Percentiles rank a stretch among this genome's conserved stretches.
Evolutionary conservation across 2,888 invertebrate genomes (phyloP).

Genomic region (Habrosyne pyritoides): DNA sequence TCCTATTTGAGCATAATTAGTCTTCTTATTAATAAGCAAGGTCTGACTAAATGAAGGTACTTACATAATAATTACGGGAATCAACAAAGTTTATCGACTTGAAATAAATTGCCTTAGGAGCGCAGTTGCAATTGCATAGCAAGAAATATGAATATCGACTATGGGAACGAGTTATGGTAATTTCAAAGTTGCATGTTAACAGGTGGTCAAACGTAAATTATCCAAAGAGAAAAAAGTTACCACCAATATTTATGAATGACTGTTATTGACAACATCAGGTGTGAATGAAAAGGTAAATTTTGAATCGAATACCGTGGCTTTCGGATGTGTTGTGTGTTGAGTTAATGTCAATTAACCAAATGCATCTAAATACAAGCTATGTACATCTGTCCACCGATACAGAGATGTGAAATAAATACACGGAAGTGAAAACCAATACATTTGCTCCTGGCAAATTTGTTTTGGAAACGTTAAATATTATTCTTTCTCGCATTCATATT

Average conservation of each 20-base stretch:
- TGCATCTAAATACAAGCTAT: conserved; percentile 27
- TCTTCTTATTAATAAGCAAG: too few species aligned
- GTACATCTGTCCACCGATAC: conserved; percentile 25
- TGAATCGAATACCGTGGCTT: conserved; percentile 34
- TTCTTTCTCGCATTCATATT: background rate
- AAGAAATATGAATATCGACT: conserved; percentile 26
- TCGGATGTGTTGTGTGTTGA: conserved; percentile 27
- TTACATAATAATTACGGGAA: background rate
- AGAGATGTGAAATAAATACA: conserved; percentile 25
- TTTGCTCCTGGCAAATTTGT: conserved; percentile 29
- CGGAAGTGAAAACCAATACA: conserved; percentile 36
- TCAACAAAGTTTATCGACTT: background rate
- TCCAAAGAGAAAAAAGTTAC: conserved; percentile 27
- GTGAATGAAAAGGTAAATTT: conserved; percentile 40
- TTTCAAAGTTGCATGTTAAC: conserved; percentile 32
- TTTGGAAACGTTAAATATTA: conserved; percentile 18
- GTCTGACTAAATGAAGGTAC: too few species aligned
- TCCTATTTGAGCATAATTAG: too few species aligned
- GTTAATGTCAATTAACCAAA: conserved; percentile 28
- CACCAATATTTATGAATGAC: conserved; percentile 46
- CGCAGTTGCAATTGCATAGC: conserved; percentile 13
- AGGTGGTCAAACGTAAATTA: conserved; percentile 33
- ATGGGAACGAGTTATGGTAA: conserved; percentile 36
- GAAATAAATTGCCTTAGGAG: background rate
- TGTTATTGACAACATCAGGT: conserved; percentile 32